Evolutionary conservation across 2,797 vertebrate species (phyloP), one percentile per base, ranked within the genome.

Genomic region (Macropodus opercularis): DNA sequence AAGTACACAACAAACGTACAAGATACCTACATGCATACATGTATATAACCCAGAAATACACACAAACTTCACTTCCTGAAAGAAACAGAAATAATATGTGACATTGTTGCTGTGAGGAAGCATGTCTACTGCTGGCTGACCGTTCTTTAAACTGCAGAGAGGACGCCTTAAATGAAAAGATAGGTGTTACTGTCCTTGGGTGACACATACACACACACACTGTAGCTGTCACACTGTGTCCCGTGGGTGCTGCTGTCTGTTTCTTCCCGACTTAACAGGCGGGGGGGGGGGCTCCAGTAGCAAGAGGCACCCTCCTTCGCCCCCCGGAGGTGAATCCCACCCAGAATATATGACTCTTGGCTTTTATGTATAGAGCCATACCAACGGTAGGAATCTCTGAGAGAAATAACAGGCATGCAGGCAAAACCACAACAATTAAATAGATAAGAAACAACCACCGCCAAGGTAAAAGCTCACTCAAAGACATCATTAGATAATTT

Each of bases 321-420:
- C n/a, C n/a, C n/a, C n/a, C n/a, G n/a, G n/a, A n/a, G n/a, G n/a
- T n/a, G n/a, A 94, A 95, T 95, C 93, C 90, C 85, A 83, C 78
- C 72, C 76, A 88, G 88, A 92, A 93, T 87, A 93, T 88, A 93
- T 92, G 91, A 39, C 92, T 90, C 91, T 92, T n/a, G n/a, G 83
- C 87, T 91, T 94, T 95, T 94, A 94, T 94, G 89, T 94, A 91
- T 92, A 92, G 92, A 91, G 88, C 88, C 90, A 89, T 86, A 91
- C 92, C 91, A n/a, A n/a, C n/a, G n/a, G n/a, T 85, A 89, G 79
- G 85, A 92, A 89, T 91, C 91, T 93, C 69, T 44, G 93, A 93
- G 90, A 91, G 85, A 90, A 90, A 89, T 90, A 89, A 91, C 90
- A 90, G 71, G 51, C 19, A 31, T 87, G 88, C 84, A 91, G 87